phyloP scores from a whole-genome alignment of 2,888 invertebrate species.

The Brenthis daphne region DNA sequence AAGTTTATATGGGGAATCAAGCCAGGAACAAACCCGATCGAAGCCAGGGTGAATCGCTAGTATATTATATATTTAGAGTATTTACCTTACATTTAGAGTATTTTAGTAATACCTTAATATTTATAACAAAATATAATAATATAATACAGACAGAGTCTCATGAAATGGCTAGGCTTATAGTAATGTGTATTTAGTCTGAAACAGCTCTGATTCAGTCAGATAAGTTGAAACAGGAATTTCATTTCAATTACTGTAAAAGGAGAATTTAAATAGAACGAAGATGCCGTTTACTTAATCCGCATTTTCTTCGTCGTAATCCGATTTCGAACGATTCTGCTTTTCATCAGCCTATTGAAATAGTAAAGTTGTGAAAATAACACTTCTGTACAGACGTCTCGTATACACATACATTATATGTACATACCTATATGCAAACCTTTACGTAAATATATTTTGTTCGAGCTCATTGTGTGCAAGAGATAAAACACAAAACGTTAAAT shows the following conservation, averaged over 20 bases:
- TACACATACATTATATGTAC: neutral
- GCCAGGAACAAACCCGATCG: too few relatives aligned
- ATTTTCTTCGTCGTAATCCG: conserved; percentile 58
- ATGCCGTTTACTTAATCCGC: conserved; percentile 62
- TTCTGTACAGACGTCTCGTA: neutral
- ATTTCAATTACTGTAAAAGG: conserved; percentile 67
- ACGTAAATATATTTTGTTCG: conserved; percentile 2
- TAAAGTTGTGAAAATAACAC: conserved; percentile 9
- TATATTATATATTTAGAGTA: too few relatives aligned
- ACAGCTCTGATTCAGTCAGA: conserved; percentile 37
- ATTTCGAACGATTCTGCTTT: conserved; percentile 46
- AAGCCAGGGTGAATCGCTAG: too few relatives aligned
- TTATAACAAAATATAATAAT: conserved; percentile 9
- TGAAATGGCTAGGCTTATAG: neutral
- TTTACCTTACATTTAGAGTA: too few relatives aligned
- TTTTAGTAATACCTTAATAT: too few relatives aligned
- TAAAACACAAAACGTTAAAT: conserved; percentile 22
- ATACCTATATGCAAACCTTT: neutral
- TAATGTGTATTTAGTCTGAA: conserved; percentile 18
- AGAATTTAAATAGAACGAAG: conserved; percentile 60
- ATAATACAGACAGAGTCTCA: neutral
- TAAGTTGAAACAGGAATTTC: conserved; percentile 59
- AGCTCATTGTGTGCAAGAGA: conserved; percentile 11
- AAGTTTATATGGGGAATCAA: too few relatives aligned
- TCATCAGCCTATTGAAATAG: conserved; percentile 38